These are phyloP conservation scores for Chelidonichthys spinosus DNA, from an alignment of 2,797 vertebrate species.

Conservation along the genomic window DNA sequence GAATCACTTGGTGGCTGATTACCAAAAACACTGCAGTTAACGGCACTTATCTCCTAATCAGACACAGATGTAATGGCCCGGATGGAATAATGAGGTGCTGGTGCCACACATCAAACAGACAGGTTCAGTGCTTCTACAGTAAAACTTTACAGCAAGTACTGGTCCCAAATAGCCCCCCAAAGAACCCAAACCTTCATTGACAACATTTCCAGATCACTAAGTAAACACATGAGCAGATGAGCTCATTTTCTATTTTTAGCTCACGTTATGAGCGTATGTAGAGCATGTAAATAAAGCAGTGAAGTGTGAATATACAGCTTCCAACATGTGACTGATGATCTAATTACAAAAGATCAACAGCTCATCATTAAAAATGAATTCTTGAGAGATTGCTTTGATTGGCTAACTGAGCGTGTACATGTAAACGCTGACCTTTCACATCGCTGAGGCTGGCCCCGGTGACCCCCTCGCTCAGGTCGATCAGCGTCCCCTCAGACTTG, in stretches of 20 bases:
- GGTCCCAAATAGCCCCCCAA: not conserved
- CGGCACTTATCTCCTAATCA: constrained; percentile 16
- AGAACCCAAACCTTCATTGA: constrained; percentile 8
- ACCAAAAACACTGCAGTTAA: constrained; percentile 13
- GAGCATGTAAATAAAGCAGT: constrained; percentile 59
- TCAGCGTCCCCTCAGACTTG: constrained; percentile 94
- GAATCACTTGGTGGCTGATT: constrained; percentile 16
- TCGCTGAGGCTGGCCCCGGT: constrained; percentile 87
- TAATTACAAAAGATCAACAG: constrained; percentile 20
- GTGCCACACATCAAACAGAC: not conserved
- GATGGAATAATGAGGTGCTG: constrained; percentile 7
- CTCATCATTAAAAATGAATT: constrained; percentile 4
- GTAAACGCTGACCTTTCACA: constrained; percentile 89
- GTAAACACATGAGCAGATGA: constrained; percentile 30
- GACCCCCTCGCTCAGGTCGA: constrained; percentile 89
- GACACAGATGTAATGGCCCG: constrained; percentile 29
- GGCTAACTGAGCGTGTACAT: not conserved
- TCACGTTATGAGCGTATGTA: constrained; percentile 51
- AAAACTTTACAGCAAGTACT: not conserved
- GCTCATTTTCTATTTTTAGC: constrained; percentile 55
- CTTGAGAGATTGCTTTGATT: not conserved
- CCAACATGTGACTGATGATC: constrained; percentile 1
- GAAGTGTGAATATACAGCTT: constrained; percentile 10
- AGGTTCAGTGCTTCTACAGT: not conserved
- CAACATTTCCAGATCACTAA: constrained; percentile 19